These are phyloP conservation scores for Itoplectis maculator DNA, from an alignment of 2,888 invertebrate species.

Conservation along the genomic window DNA sequence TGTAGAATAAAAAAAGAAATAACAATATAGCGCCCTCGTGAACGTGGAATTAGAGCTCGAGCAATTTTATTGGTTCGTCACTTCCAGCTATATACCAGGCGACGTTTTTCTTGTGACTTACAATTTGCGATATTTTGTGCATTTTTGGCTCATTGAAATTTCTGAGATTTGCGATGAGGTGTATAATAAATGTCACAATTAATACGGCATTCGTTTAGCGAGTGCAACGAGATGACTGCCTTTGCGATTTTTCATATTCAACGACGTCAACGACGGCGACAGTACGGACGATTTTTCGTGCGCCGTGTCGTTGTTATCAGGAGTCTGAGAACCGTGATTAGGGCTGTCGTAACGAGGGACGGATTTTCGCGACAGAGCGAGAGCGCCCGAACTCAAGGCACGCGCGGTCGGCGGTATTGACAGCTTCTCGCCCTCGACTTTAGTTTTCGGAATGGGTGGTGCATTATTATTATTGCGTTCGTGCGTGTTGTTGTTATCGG, in stretches of 20 bases:
- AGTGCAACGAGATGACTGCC: conserved; percentile 65
- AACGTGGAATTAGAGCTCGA: background rate
- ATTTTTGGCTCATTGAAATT: background rate
- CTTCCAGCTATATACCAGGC: background rate
- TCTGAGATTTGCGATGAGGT: background rate
- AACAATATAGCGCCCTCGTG: background rate
- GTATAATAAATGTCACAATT: background rate
- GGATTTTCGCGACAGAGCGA: conserved; percentile 39
- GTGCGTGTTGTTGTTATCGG: background rate
- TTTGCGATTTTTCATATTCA: conserved; percentile 57
- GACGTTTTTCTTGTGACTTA: background rate
- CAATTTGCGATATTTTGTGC: background rate
- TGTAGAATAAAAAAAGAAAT: background rate
- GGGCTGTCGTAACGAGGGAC: conserved; percentile 3
- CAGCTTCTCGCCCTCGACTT: conserved; percentile 24
- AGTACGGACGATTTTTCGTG: conserved; percentile 16
- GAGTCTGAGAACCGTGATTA: background rate
- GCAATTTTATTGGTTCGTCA: background rate
- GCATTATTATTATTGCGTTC: conserved; percentile 52
- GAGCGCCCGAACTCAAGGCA: conserved; percentile 47
- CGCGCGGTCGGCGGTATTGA: conserved; percentile 37
- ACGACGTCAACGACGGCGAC: conserved; percentile 36
- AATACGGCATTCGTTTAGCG: conserved; percentile 42
- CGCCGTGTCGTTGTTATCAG: background rate
- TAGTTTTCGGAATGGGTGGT: conserved; percentile 2